Base-by-base conservation (phyloP, 2,888 invertebrate species). In the Drosophila gaucha region DNA sequence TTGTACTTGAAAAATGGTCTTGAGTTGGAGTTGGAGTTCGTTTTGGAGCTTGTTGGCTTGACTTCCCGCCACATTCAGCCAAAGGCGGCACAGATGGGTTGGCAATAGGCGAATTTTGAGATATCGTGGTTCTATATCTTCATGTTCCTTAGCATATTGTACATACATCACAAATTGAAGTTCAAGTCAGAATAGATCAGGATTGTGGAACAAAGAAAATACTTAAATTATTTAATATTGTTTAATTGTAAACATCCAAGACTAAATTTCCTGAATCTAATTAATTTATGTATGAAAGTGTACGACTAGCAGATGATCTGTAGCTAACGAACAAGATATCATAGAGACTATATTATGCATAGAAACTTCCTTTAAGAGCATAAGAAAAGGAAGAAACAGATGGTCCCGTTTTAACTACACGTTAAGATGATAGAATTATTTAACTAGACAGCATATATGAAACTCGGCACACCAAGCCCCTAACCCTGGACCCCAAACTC, bases 321-420 rank as follows among this genome's bases (percentile, higher is more conserved):
- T n/a, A n/a, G n/a, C n/a, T n/a, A n/a, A n/a, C n/a, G n/a, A n/a
- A n/a, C n/a, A n/a, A n/a, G n/a, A n/a, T n/a, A n/a, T n/a, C n/a
- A n/a, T n/a, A n/a, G n/a, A n/a, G n/a, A n/a, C n/a, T n/a, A n/a
- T n/a, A n/a, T 22, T 47, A 31, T 47, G 10, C 20, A n/a, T 6
- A 20, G 6, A 6, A 31, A 14, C 10, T 22, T 31, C 14, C 20
- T 47, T 14, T 6, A 31, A 12, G 33, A 14, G 9, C 2, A 10
- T n/a, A 28, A 2, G 6, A 46, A 38, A 24, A 41, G 46, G 49
- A 28, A 2, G 6, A 46, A 38, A 24, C 47, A 54, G 49, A 51
- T 67, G 58, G 67, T 30, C 24, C 28, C 6, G n/a, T 14, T 9
- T 14, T 28, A 18, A 22, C 12, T 22, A 30, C 16, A 14, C 16